Evolutionary conservation across 2,888 invertebrate species (phyloP).

Genomic region (Epinotia bilunana): DNA sequence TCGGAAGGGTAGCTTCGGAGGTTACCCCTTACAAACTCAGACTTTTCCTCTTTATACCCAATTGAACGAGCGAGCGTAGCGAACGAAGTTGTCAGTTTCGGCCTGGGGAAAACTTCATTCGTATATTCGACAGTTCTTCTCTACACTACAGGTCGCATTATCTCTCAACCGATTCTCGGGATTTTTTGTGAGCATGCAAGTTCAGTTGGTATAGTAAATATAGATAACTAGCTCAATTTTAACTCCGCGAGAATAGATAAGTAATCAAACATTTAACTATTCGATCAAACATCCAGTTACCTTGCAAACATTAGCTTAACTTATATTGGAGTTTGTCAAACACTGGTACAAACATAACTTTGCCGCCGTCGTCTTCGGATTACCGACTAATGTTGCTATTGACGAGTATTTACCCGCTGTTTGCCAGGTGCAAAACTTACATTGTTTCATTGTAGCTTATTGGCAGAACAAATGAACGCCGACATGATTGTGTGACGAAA

Average conservation of each 20-base stretch:
- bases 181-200: no score
- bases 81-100: no score
- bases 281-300: conserved; percentile 17
- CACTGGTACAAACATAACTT: conserved; percentile 14
- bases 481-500: conserved; percentile 10
- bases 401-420: background rate
- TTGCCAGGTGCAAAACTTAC: background rate
- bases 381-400: background rate
- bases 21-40: background rate
- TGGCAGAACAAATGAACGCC: conserved; percentile 15
- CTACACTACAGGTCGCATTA: no score
- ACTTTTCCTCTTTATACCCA: no score
- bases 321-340: conserved; percentile 21
- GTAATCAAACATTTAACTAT: conserved; percentile 18
- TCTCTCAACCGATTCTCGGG: no score
- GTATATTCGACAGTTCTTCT: no score
- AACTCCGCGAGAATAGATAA: conserved; percentile 2
- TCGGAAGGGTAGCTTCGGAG: background rate
- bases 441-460: conserved; percentile 10
- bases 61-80: no score
- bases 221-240: background rate
- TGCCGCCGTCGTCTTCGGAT: background rate
- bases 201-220: background rate
- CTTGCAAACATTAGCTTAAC: conserved; percentile 16
- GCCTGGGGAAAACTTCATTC: no score